phyloP scores from a whole-genome alignment of 2,888 invertebrate species.

The Opisthograptis luteolata region DNA sequence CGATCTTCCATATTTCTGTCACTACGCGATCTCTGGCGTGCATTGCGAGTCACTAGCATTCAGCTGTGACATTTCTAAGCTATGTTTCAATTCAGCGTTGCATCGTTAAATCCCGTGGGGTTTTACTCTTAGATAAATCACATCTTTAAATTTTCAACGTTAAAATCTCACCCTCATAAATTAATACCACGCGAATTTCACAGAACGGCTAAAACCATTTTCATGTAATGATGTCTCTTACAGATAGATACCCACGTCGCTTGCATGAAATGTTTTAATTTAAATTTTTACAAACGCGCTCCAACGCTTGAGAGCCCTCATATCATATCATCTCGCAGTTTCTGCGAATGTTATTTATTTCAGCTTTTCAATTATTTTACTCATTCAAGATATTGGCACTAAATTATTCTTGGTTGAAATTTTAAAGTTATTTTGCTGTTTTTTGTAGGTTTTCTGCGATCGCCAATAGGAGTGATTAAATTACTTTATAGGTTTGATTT shows the following conservation, averaged over 20 bases:
- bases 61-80: conserved; percentile 2
- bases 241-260: conserved; percentile 12
- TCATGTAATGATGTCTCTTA: conserved; percentile 5
- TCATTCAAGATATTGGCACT: too few species aligned
- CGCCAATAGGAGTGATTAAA: too few species aligned
- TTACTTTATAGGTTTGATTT: too few species aligned
- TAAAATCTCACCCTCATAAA: conserved; percentile 1
- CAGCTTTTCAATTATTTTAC: conserved; percentile 21
- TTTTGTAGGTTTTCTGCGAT: too few species aligned
- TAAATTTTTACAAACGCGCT: conserved; percentile 43
- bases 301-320: conserved; percentile 29
- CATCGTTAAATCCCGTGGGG: background rate
- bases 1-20: background rate
- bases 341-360: conserved; percentile 38
- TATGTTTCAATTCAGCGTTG: conserved; percentile 4
- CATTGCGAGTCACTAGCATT: background rate
- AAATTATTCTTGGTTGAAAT: too few species aligned
- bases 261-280: conserved; percentile 41
- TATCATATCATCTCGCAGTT: conserved; percentile 28
- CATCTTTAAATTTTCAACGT: conserved; percentile 5
- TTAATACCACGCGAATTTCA: background rate
- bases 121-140: conserved; percentile 3
- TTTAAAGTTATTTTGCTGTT: too few species aligned
- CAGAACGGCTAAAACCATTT: conserved; percentile 5
- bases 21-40: background rate